Evolutionary conservation across 1,140 invertebrate species (phyloP), one percentile per base, ranked within the genome.

Genomic region (Samia ricini): DNA sequence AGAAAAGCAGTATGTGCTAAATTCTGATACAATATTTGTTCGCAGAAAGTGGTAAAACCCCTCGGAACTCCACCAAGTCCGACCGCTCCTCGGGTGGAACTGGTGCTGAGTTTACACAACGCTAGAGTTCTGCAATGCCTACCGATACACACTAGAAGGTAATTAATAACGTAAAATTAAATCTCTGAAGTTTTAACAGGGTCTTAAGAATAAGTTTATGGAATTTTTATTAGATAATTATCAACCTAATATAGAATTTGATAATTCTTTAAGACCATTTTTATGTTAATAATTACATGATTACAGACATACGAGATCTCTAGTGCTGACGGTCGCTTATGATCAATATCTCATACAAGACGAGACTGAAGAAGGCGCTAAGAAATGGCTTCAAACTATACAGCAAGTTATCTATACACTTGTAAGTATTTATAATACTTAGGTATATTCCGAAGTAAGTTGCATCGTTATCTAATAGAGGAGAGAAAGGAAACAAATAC

Each of bases 341-440:
- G 81, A 91, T 58, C 85, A 87, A 62, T 86, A 87, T 60, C 69
- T 90, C 12, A 71, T 89, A 4, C 88, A 91, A 50, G 83, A 86
- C 8, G 88, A 89, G 19, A 80, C 78, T 0, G 85, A 87, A 4
- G 76, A 77, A 0, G 73, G 72, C 23, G 82, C 85, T 20, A 79
- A 75, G 61, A 68, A 69, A 7, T 81, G 88, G 60, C 69, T 81
- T 22, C 74, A 74, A 33, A 58, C 58, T 3, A 86, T 91, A 49
- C 74, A 79, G 10, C 82, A 76, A 51, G 75, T 85, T 52, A 89
- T 90, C 59, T 82, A 84, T 60, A 82, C 81, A 70, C 71, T 86
- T 71, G 88, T 90, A 50, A 88, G 81, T 75, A 22, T 24, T 2
- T 8, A n/a, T n/a, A n/a, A n/a, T n/a, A n/a, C n/a, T n/a, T n/a